Percentiles rank a stretch among this genome's conserved stretches.
Conservation (phyloP, 2,113 vertebrate species). For the Oreochromis tanganicae region DNA sequence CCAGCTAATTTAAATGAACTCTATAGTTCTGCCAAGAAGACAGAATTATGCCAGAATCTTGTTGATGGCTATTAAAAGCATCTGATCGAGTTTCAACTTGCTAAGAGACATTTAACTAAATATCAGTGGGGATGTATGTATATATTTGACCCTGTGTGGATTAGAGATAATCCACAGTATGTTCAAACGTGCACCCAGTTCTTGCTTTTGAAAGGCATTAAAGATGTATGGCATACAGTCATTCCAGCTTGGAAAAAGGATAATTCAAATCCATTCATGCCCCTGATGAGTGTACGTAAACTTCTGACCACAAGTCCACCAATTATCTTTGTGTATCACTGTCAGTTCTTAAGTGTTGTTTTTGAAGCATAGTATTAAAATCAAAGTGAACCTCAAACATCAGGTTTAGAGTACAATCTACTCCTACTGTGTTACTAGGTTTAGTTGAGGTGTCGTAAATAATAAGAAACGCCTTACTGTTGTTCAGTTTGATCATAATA, state of each 20-base stretch:
- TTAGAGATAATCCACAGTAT: neutral
- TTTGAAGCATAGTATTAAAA: neutral
- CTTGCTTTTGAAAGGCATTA: neutral
- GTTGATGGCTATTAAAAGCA: neutral
- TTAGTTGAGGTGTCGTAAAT: neutral
- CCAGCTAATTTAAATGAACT: neutral
- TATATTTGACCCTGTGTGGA: neutral
- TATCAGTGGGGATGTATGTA: neutral
- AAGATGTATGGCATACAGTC: neutral
- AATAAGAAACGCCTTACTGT: neutral
- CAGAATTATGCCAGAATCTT: neutral
- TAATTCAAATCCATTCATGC: neutral
- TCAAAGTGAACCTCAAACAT: neutral
- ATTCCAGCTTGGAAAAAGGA: neutral
- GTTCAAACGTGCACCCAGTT: neutral
- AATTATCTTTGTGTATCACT: neutral
- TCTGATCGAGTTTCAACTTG: neutral
- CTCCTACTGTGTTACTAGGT: neutral
- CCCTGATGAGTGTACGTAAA: neutral
- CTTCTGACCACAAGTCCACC: neutral
- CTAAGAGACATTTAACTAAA: neutral
- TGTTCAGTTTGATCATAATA: neutral
- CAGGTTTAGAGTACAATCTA: neutral
- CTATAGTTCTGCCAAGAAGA: neutral
- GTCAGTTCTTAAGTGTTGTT: neutral